phyloP scores from a whole-genome alignment of 2,797 vertebrate species.

The Cynodonichthys magdalenae region DNA sequence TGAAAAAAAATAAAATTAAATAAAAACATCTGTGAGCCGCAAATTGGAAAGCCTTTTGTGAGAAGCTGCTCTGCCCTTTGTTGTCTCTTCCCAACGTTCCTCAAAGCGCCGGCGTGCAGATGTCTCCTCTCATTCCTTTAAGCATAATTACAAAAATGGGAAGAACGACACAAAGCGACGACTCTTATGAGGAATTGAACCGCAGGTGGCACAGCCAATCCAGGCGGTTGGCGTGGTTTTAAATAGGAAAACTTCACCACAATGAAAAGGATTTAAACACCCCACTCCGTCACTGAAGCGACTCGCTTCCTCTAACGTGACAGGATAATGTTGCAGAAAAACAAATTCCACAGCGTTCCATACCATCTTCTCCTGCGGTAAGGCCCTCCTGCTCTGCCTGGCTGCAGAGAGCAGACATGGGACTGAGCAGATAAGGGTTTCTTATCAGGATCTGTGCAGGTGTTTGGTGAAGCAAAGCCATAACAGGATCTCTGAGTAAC shows the following conservation, averaged over 20 bases:
- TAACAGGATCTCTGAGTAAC: slow-evolving; percentile 63
- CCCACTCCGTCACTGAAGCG: slow-evolving; percentile 11
- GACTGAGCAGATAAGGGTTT: slow-evolving; percentile 58
- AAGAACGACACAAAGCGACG: slow-evolving; percentile 39
- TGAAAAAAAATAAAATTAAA: slow-evolving; percentile 24
- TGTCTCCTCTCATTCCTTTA: slow-evolving; percentile 62
- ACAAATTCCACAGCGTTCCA: slow-evolving; percentile 46
- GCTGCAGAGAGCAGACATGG: slow-evolving; percentile 41
- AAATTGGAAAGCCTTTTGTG: slow-evolving; percentile 66
- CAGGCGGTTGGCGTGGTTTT: slow-evolving; percentile 29
- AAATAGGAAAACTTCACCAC: slow-evolving; percentile 43
- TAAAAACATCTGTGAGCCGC: slow-evolving; percentile 70
- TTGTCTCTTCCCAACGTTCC: slow-evolving; percentile 64
- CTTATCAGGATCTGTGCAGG: slow-evolving; percentile 72
- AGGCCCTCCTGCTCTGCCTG: slow-evolving; percentile 35
- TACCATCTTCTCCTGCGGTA: slow-evolving; percentile 21
- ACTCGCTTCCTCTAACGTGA: slow-evolving; percentile 18
- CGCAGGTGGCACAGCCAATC: slow-evolving; percentile 23
- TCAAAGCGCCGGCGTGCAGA: slow-evolving; percentile 63
- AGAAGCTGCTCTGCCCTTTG: slow-evolving; percentile 58
- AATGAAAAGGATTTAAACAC: slow-evolving; percentile 32
- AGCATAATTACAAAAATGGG: slow-evolving; percentile 66
- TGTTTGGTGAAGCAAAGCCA: slow-evolving; percentile 55
- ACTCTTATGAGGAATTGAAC: slow-evolving; percentile 40
- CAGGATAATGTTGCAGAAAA: slow-evolving; percentile 34